Evolutionary conservation across 2,113 vertebrate species (phyloP), one percentile per base, ranked within the genome.

Genomic region (Melanotaenia duboulayi): DNA sequence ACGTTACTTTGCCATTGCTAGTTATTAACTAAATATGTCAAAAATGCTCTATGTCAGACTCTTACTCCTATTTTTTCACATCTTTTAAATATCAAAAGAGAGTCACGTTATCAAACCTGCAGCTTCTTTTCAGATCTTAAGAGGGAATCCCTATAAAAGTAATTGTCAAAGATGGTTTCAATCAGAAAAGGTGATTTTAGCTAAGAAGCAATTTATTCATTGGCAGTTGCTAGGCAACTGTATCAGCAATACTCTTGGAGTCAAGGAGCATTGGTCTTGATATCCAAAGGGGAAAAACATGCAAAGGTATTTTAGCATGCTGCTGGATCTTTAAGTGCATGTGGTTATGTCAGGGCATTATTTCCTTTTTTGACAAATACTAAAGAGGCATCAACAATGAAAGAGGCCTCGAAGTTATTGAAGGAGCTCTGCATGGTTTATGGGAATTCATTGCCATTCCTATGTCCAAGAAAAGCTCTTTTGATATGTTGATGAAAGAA

Each of bases 201-300:
- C 87, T 86, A 90, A 84, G 66, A 86, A 65, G 75, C 64, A 0
- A 74, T 70, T 76, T 75, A 65, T 71, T 83, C 84, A 80, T 90
- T 79, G 84, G 73, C 40, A 58, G 93, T 94, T 94, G 92, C 93
- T 90, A 93, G 82, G 93, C 90, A 94, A 94, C 93, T 80, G 83
- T 78, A 79, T 89, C 81, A 71, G 82, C 68, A 87, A 90, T 86
- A 78, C 74, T 52, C 67, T 72, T 75, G 66, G 74, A 88, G 83
- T 84, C 70, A 78, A 88, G 77, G 44, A 88, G 81, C 58, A 58
- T 16, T 65, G 42, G 42, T 72, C 16, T 50, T 57, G 68, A 74
- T 69, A 83, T 78, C 58, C 22, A 62, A 57, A 75, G 56, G 60
- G 58, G 63, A 55, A 59, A 83, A 58, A 79, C 64, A 22, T 79